Percentiles rank a stretch among this genome's conserved stretches.
These are phyloP conservation scores for Calcarius ornatus DNA, from an alignment of 2,113 vertebrate species.

Conservation along the genomic window DNA sequence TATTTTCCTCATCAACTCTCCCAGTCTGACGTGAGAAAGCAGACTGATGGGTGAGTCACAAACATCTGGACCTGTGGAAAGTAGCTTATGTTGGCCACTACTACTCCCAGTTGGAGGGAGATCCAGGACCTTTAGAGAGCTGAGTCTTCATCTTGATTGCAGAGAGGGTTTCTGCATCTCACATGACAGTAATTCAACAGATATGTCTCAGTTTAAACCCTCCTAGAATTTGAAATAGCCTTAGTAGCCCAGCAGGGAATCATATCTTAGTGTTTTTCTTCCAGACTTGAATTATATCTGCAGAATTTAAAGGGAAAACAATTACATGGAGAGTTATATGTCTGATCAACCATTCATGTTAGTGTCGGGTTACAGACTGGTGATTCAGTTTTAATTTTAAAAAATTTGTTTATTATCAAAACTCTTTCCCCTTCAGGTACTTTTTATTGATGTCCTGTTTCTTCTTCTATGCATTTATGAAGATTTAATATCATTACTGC, in stretches of 20 bases:
- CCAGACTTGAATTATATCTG: not conserved
- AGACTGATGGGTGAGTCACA: not conserved
- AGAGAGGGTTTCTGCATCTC: not conserved
- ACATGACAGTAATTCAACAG: not conserved
- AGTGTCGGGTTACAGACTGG: not conserved
- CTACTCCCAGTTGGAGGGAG: not conserved
- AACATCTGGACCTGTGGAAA: not conserved
- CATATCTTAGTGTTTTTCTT: not conserved
- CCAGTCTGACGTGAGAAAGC: not conserved
- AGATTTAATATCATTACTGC: not conserved
- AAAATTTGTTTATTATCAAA: slow-evolving; percentile 4
- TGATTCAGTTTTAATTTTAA: not conserved
- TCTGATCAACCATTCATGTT: not conserved
- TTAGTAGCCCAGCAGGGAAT: not conserved
- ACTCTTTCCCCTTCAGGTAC: not conserved
- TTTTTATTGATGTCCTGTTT: not conserved
- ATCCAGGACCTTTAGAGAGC: not conserved
- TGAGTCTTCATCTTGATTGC: not conserved
- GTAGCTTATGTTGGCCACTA: not conserved
- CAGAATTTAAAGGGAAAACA: not conserved
- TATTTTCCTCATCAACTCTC: not conserved
- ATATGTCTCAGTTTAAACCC: not conserved
- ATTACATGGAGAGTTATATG: not conserved
- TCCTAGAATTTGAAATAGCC: not conserved
- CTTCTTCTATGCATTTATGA: not conserved